Evolutionary conservation across 53 echinoderm and acorn worm genomes (phyloP).

Genomic region (Echinarachnius parma): DNA sequence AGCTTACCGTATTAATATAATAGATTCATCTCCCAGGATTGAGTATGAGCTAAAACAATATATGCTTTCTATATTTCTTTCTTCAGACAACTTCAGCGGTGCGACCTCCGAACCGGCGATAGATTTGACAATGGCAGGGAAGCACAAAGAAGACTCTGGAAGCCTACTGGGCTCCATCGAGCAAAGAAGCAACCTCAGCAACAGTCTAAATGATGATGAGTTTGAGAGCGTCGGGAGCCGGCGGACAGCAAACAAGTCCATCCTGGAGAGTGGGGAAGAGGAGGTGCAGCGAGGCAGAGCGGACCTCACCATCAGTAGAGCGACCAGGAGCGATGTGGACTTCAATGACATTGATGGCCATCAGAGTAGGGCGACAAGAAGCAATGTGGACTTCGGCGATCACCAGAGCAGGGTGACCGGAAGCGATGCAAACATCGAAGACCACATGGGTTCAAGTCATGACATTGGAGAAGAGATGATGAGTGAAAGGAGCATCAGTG

Average conservation of each 20-base stretch:
- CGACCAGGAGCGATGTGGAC: slow-evolving; percentile 24
- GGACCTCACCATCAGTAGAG: slow-evolving; percentile 17
- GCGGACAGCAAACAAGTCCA: slow-evolving; percentile 12
- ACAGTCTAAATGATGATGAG: slow-evolving; percentile 5
- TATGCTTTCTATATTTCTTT: slow-evolving; percentile 2
- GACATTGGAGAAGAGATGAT: not conserved
- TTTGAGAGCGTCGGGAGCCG: slow-evolving; percentile 17
- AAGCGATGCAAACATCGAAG: too few species aligned
- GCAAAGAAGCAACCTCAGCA: slow-evolving; percentile 17
- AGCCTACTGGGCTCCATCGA: slow-evolving; percentile 7
- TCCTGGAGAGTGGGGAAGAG: slow-evolving; percentile 13
- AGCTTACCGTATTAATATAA: too few species aligned
- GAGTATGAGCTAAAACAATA: too few species aligned
- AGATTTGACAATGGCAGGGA: slow-evolving; percentile 6
- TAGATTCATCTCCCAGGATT: too few species aligned
- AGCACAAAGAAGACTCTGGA: not conserved
- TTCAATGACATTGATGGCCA: not conserved
- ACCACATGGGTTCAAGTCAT: not conserved
- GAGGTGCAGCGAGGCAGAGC: not conserved
- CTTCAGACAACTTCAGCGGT: slow-evolving; percentile 19
- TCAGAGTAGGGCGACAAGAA: not conserved
- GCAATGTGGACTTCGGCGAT: too few species aligned
- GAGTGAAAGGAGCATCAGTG: not conserved
- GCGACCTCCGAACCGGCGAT: not conserved
- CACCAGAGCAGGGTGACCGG: too few species aligned